Conservation (phyloP, 2,888 invertebrate species). For the Mayetiola destructor region DNA sequence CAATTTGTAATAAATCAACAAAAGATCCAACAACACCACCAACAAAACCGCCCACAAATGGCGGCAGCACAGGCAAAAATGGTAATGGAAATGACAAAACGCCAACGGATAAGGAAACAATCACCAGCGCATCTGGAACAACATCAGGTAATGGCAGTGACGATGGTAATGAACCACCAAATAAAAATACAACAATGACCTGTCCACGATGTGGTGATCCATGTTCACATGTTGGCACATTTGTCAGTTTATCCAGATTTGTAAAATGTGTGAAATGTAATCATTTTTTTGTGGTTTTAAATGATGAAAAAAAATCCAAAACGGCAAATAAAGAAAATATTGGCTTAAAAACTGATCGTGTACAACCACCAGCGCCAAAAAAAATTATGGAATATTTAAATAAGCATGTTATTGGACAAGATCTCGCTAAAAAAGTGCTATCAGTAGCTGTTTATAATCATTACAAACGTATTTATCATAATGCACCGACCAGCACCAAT, state of each 20-base stretch:
- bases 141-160: constrained; percentile 20
- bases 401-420: constrained; percentile 94
- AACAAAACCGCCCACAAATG: constrained; percentile 20
- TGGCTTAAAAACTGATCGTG: constrained; percentile 37
- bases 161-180: constrained; percentile 38
- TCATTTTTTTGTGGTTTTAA: constrained; percentile 92
- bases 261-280: constrained; percentile 97
- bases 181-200: constrained; percentile 54
- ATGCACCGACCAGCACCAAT: constrained; percentile 43
- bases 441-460: constrained; percentile 98
- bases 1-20: constrained; percentile 21
- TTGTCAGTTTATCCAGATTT: constrained; percentile 91
- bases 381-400: constrained; percentile 95
- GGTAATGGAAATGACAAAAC: neutral
- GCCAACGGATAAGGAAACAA: neutral
- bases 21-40: constrained; percentile 19
- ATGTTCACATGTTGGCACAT: constrained; percentile 94
- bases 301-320: constrained; percentile 73
- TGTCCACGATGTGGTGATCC: constrained; percentile 95
- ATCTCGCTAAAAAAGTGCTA: constrained; percentile 91
- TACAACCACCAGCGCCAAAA: constrained; percentile 89
- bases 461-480: constrained; percentile 94
- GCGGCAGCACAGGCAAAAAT: neutral
- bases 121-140: neutral
- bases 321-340: constrained; percentile 2